Evolutionary conservation across 2,888 invertebrate genomes (phyloP), one percentile per base, ranked within the genome.

Genomic region (Ischnura elegans): DNA sequence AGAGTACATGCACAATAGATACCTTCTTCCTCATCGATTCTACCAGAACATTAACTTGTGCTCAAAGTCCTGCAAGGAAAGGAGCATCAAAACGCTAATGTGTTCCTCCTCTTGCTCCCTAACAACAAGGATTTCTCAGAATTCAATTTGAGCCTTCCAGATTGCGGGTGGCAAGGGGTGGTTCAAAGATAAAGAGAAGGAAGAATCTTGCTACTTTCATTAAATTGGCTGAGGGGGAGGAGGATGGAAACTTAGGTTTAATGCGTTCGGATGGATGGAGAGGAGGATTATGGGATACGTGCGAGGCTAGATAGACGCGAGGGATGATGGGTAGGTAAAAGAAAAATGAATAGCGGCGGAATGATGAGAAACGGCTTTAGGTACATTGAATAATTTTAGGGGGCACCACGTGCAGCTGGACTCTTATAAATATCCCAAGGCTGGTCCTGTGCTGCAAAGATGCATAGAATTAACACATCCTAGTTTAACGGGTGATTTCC

Each of bases 11-110:
- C 61, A 61, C 29, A 61, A 76, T 16, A 76, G 8, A 29, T 76
- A 29, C 66, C 66, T 19, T 10, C 36, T 36, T 36, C 66, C 66
- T 2, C 76, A 76, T 76, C 76, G 76, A 76, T 76, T 13, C 76
- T 10, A 13, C 13, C 76, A 36, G 76, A 76, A 76, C 36, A 76
- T 76, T 36, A 76, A 76, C 16, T 76, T 29, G 36, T 76, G 76
- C 76, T 76, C 76, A 76, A 61, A 61, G n/a, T 29, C 76, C 76
- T 76, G 76, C 76, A 76, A 76, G 76, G 76, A 76, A 51, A 76
- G 29, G 76, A 76, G 36, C 36, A 76, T 76, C 76, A 76, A 76
- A 76, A 76, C 76, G 76, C 76, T 76, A 76, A 76, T 76, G 29
- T 76, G 76, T 76, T 61, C 16, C 36, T 13, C 76, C 10, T 16